Conservation (phyloP, 2,888 invertebrate species). For the Tetanocera ferruginea region DNA sequence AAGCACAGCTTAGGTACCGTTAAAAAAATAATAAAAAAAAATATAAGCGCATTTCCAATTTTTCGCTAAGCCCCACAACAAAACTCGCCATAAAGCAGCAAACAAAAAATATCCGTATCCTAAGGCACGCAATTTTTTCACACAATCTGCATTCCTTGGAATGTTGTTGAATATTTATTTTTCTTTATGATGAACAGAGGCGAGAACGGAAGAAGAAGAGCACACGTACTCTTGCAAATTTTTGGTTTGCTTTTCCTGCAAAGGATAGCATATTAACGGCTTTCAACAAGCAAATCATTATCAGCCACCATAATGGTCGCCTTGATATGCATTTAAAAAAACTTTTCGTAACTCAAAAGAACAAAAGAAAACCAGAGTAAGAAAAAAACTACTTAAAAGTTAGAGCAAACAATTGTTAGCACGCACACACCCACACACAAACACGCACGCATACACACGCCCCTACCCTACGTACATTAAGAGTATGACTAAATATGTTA, state of each 20-base stretch:
- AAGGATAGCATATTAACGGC: neutral
- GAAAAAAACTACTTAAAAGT: neutral
- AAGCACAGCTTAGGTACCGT: too few relatives aligned
- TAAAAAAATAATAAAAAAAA: too few relatives aligned
- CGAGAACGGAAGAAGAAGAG: too few relatives aligned
- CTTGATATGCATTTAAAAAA: slow-evolving; percentile 5
- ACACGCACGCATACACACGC: neutral
- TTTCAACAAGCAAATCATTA: slow-evolving; percentile 9
- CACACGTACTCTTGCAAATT: too few relatives aligned
- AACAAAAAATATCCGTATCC: too few relatives aligned
- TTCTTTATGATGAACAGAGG: neutral
- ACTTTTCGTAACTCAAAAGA: neutral
- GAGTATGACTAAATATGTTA: slow-evolving; percentile 14
- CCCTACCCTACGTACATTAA: neutral
- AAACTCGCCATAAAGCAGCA: too few relatives aligned
- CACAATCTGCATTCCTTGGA: neutral
- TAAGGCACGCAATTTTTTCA: neutral
- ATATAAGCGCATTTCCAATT: too few relatives aligned
- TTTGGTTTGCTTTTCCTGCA: too few relatives aligned
- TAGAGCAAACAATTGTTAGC: neutral
- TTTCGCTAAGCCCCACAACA: too few relatives aligned
- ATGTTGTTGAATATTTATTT: neutral
- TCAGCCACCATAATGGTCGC: neutral
- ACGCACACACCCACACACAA: neutral
- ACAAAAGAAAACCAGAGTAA: neutral